phyloP scores from a whole-genome alignment of 2,888 invertebrate genomes.

The Pseudococcus longispinus region DNA sequence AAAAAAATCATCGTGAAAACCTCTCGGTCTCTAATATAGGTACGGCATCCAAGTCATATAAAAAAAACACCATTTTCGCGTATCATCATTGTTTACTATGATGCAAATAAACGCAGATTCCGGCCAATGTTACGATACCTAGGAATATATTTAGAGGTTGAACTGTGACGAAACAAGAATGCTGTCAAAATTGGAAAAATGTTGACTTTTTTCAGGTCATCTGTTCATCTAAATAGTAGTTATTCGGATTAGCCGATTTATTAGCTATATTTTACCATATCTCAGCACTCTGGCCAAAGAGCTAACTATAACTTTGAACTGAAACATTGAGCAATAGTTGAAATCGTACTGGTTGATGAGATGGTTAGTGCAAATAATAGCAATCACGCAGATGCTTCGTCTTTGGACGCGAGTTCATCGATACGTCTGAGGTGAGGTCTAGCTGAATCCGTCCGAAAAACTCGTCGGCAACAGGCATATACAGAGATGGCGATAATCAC shows the following conservation, averaged over 20 bases:
- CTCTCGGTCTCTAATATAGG: not conserved
- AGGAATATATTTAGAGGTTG: not conserved
- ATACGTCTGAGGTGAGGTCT: too few relatives aligned
- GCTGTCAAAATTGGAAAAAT: constrained; percentile 5
- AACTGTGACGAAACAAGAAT: constrained; percentile 16
- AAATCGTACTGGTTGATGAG: not conserved
- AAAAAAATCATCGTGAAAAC: not conserved
- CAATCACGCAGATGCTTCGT: not conserved
- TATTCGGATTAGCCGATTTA: constrained; percentile 6
- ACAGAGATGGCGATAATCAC: not conserved
- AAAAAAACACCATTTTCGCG: not conserved
- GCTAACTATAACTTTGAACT: not conserved
- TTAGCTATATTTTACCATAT: not conserved
- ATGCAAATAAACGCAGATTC: not conserved
- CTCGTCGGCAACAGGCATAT: not conserved
- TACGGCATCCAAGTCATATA: not conserved
- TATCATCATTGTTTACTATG: constrained; percentile 4
- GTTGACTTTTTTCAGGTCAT: constrained; percentile 11
- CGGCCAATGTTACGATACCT: not conserved
- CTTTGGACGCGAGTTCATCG: not conserved
- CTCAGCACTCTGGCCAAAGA: too few relatives aligned
- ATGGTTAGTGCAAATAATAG: not conserved
- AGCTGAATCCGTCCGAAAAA: not conserved
- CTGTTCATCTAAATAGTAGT: constrained; percentile 6
- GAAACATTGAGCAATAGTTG: not conserved